These are phyloP conservation scores for Probosciger aterrimus DNA, from an alignment of 2,113 vertebrate genomes.

Conservation along the genomic window DNA sequence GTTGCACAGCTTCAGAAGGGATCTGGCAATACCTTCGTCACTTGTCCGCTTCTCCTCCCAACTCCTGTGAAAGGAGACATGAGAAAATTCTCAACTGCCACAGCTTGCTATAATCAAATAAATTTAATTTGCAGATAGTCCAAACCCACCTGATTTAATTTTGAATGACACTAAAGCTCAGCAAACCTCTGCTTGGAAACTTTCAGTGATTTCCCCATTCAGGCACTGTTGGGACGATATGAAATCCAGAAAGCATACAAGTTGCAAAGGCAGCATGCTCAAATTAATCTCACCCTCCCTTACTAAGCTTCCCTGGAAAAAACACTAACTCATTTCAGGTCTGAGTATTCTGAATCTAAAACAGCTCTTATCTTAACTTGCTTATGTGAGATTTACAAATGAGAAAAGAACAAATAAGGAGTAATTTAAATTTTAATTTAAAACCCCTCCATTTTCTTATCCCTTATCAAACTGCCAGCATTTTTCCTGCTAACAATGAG, in stretches of 20 bases:
- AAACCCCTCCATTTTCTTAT: slow-evolving; percentile 78
- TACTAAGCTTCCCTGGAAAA: slow-evolving; percentile 17
- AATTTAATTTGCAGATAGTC: slow-evolving; percentile 35
- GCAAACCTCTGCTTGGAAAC: slow-evolving; percentile 3
- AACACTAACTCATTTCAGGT: slow-evolving; percentile 47
- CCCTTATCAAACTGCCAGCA: slow-evolving; percentile 82
- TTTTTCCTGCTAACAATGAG: slow-evolving; percentile 78
- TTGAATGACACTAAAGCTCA: not conserved
- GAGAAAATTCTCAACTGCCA: not conserved
- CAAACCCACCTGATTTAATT: not conserved
- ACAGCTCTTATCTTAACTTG: slow-evolving; percentile 75
- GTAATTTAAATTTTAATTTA: slow-evolving; percentile 86
- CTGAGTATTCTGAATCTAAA: slow-evolving; percentile 67
- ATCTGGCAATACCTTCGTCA: not conserved
- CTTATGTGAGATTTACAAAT: slow-evolving; percentile 76
- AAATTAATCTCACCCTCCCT: slow-evolving; percentile 11
- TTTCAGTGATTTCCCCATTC: not conserved
- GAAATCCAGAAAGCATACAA: slow-evolving; percentile 62
- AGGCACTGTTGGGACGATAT: not conserved
- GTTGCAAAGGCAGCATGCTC: not conserved
- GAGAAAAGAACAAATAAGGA: slow-evolving; percentile 77
- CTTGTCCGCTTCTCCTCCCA: not conserved
- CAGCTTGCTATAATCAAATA: slow-evolving; percentile 3
- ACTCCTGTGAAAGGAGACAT: not conserved
- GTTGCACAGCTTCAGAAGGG: not conserved